Conservation (phyloP, 2,797 vertebrate species). For the Linurgus olivaceus region DNA sequence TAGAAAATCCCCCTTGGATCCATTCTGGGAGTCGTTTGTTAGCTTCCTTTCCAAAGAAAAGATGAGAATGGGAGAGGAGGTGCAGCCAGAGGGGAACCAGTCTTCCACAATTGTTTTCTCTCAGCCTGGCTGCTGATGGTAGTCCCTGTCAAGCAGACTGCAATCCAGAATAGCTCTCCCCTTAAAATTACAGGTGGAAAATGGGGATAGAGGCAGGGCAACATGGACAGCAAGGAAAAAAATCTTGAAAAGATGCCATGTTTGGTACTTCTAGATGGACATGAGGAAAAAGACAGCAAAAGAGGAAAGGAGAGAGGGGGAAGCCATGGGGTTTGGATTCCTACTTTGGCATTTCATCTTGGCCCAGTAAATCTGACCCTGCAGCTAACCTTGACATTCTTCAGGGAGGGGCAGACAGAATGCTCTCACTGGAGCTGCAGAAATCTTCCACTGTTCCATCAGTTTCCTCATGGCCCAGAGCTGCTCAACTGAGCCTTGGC, state of each 20-base stretch:
- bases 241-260: neutral
- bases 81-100: neutral
- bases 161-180: neutral
- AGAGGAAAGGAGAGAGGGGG: accelerated
- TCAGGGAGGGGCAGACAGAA: neutral
- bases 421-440: neutral
- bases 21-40: neutral
- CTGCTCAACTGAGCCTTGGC: neutral
- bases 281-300: neutral
- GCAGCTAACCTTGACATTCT: neutral
- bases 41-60: neutral
- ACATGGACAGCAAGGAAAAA: neutral
- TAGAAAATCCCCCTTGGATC: neutral
- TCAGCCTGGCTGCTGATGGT: neutral
- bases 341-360: neutral
- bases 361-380: neutral
- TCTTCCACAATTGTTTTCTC: neutral
- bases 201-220: neutral
- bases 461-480: neutral
- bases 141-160: neutral
- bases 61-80: neutral
- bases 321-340: neutral
- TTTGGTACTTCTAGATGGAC: neutral
- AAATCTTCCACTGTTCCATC: neutral
- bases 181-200: neutral